Evolutionary conservation across 2,797 vertebrate genomes (phyloP).

Genomic region (Pangasius djambal): DNA sequence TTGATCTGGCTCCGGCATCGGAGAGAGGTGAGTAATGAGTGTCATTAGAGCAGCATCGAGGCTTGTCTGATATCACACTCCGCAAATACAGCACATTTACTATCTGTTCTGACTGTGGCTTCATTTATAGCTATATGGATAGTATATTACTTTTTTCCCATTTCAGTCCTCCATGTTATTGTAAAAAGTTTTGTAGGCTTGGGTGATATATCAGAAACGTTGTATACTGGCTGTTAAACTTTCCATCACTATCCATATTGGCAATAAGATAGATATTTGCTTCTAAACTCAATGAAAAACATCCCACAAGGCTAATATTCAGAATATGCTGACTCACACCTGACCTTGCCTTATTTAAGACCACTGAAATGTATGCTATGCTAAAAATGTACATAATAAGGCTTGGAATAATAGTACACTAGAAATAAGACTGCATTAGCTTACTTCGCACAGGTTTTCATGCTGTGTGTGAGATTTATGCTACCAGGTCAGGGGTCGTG

Average conservation of each 20-base stretch:
- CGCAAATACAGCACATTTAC: slow-evolving; percentile 30
- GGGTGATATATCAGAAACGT: not conserved
- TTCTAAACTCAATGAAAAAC: not conserved
- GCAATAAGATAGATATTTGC: not conserved
- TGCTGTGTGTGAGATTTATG: not conserved
- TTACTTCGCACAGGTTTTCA: not conserved
- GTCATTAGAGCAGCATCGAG: slow-evolving; percentile 62
- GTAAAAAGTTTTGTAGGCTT: too few relatives aligned
- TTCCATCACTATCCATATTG: not conserved
- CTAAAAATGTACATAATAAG: not conserved
- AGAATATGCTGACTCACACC: not conserved
- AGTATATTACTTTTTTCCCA: not conserved
- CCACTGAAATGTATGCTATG: not conserved
- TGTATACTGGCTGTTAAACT: not conserved
- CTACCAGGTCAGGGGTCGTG: not conserved
- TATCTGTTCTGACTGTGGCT: not conserved
- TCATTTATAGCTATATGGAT: not conserved
- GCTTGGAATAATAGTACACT: not conserved
- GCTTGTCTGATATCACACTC: slow-evolving; percentile 44
- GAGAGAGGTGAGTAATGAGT: slow-evolving; percentile 89
- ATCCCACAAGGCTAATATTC: not conserved
- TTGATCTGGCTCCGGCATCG: slow-evolving; percentile 95
- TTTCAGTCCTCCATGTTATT: not conserved
- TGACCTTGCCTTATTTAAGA: not conserved
- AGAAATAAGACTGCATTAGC: not conserved